These are phyloP conservation scores for Hesperia comma DNA, from an alignment of 2,888 invertebrate genomes.

Conservation along the genomic window DNA sequence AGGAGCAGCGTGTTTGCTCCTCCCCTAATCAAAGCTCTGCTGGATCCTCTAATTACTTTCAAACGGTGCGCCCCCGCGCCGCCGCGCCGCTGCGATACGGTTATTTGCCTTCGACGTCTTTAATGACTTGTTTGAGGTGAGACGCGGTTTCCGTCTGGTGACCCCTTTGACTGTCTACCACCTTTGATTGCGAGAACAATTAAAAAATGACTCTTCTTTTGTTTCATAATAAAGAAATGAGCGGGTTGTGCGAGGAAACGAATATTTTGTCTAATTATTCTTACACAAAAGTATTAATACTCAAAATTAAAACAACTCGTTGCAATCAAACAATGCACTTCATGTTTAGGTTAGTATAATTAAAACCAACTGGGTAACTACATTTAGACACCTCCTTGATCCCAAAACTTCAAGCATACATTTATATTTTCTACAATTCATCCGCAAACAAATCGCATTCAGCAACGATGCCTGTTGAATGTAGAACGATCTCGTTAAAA, in stretches of 20 bases:
- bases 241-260: not conserved
- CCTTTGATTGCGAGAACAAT: not conserved
- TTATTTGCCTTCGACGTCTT: constrained; percentile 6
- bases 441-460: too few relatives aligned
- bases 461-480: too few relatives aligned
- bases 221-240: not conserved
- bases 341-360: too few relatives aligned
- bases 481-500: too few relatives aligned
- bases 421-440: too few relatives aligned
- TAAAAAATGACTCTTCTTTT: not conserved
- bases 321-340: too few relatives aligned
- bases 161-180: not conserved
- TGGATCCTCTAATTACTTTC: constrained; percentile 3
- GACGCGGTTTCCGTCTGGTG: not conserved
- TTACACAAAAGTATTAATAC: too few relatives aligned
- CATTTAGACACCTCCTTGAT: too few relatives aligned
- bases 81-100: not conserved
- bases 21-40: constrained; percentile 14
- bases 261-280: too few relatives aligned
- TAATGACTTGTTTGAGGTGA: constrained; percentile 7
- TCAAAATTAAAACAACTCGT: too few relatives aligned
- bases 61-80: constrained; percentile 1
- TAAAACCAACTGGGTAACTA: too few relatives aligned
- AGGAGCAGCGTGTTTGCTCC: constrained; percentile 9
- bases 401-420: too few relatives aligned